Evolutionary conservation across 2,113 vertebrate species (phyloP), one percentile per base, ranked within the genome.

Genomic region (Cyphomyrus discorhynchus): DNA sequence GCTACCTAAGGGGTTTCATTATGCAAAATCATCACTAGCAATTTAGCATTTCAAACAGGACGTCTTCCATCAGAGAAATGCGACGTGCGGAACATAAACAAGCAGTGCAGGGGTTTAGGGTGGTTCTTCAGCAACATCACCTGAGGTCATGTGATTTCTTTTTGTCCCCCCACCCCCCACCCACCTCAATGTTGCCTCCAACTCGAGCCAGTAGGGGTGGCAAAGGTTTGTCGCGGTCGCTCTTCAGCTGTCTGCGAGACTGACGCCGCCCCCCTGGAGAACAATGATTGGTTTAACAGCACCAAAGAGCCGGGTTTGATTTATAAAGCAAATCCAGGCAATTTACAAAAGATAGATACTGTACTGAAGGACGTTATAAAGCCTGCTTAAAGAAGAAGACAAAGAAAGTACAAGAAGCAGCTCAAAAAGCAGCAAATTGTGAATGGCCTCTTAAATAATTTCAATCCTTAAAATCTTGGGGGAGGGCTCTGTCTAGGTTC

Each of bases 101-200:
- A 74, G 6, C 11, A 17, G 31, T 3, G 10, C 70, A 2, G 39
- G 42, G 21, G 35, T 80, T 80, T 0, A 31, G 6, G 1, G 5
- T 19, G 80, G 8, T 3, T 7, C 31, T 15, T 31, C 11, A 1
- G 70, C 70, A 77, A 21, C 19, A 9, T 83, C 80, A 46, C 80
- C 80, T n/a, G 80, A 83, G 80, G 6, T 49, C 17, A 11, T n/a
- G 83, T 47, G 83, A n/a, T 47, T 19, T 77, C 8, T 56, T 56
- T 56, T 56, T 56, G 19, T 11, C 17, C 52, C 50, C 50, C 50
- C 31, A 31, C 31, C 13, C 42, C 27, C 10, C 2, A 1, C 92
- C 93, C 93, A 99, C 98, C 97, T 99, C 98, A 0, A 99, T 99
- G 86, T 97, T 99, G 56, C 98, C 98, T 11, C 98, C 97, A 0